phyloP scores from a whole-genome alignment of 2,113 vertebrate genomes.

The Piaya cayana region DNA sequence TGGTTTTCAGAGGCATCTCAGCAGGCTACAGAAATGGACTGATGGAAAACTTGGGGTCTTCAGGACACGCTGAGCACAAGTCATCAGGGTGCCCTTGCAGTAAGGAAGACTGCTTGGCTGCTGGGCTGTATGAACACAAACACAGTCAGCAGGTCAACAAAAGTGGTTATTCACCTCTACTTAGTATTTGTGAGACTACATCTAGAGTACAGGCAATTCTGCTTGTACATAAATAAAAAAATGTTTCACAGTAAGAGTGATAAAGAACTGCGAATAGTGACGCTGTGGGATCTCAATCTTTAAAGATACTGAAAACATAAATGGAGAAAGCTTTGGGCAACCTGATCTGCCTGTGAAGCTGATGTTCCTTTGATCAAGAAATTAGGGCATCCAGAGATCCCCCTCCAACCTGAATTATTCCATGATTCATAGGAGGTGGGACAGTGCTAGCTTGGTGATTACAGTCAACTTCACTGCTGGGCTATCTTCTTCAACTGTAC shows the following conservation, averaged over 20 bases:
- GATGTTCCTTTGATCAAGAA: neutral
- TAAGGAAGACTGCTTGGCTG: neutral
- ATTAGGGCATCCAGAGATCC: neutral
- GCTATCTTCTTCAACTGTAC: neutral
- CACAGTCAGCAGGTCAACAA: neutral
- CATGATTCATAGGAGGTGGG: neutral
- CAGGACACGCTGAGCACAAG: neutral
- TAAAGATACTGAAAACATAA: neutral
- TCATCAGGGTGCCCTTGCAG: neutral
- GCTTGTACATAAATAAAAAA: neutral
- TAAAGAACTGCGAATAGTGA: neutral
- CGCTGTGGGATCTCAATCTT: neutral
- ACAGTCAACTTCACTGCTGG: neutral
- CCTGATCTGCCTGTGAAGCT: neutral
- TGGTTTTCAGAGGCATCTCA: neutral
- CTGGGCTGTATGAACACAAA: neutral
- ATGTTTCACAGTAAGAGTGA: neutral
- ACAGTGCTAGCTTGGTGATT: neutral
- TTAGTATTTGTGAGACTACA: neutral
- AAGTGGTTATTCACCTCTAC: neutral
- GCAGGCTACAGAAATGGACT: neutral
- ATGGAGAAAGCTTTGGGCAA: neutral
- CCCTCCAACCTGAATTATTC: neutral
- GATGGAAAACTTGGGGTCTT: neutral
- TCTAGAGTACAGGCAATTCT: neutral